A percentile compares a stretch with the other conserved stretches of the same genome.
Evolutionary conservation across 37 sponge, comb jelly and placozoan species (phyloP).

Genomic region (Ianthella basta): DNA sequence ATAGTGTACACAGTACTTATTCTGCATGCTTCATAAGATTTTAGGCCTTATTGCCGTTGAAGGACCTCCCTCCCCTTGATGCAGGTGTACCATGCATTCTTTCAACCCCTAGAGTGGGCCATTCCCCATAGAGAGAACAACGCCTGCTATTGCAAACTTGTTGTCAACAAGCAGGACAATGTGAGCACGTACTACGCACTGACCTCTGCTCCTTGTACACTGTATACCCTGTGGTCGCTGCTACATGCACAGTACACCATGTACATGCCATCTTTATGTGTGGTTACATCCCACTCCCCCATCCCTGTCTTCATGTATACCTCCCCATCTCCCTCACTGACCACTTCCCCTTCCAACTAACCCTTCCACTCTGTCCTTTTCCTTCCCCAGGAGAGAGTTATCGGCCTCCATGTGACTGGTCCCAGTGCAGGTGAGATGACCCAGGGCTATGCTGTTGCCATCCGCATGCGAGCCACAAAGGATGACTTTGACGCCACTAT

Average conservation of each 20-base stretch:
- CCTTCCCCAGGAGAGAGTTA: slow-evolving; percentile 74
- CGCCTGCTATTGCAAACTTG: slow-evolving; percentile 84
- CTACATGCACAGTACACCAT: neutral
- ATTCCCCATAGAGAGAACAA: slow-evolving; percentile 67
- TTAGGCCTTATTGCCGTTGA: no score
- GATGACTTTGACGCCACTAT: slow-evolving; percentile 91
- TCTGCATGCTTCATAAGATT: no score
- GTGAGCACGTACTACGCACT: no score
- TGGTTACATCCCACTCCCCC: neutral
- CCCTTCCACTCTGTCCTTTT: neutral
- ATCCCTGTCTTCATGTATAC: neutral
- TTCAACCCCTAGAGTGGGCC: slow-evolving; percentile 88
- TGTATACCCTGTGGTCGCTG: no score
- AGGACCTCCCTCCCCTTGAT: no score
- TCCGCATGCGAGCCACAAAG: slow-evolving; percentile 91
- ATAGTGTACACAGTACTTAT: no score
- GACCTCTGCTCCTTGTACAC: neutral
- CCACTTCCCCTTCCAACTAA: no score
- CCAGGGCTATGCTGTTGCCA: slow-evolving; percentile 93
- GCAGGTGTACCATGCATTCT: slow-evolving; percentile 89
- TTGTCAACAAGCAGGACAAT: slow-evolving; percentile 82
- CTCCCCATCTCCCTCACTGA: neutral
- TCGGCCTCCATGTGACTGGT: slow-evolving; percentile 89
- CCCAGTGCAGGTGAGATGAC: slow-evolving; percentile 99
- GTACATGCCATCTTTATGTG: neutral